phyloP scores from a whole-genome alignment of 1,140 invertebrate genomes.

The Drosophila sechellia region DNA sequence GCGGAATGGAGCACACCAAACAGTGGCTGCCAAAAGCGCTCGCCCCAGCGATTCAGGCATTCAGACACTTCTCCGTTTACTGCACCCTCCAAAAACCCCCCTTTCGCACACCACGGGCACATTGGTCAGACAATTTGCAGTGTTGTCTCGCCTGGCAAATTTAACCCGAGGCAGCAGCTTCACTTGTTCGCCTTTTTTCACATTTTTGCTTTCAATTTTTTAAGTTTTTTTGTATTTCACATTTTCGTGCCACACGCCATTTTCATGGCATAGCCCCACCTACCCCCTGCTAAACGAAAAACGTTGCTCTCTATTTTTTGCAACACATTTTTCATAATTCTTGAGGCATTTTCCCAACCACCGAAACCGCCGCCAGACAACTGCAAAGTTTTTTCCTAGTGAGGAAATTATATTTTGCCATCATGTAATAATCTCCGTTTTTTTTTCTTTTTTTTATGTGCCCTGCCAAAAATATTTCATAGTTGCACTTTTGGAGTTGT shows the following conservation, averaged over 20 bases:
- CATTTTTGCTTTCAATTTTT: slow-evolving; percentile 37
- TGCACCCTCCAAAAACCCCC: slow-evolving; percentile 51
- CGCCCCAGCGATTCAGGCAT: slow-evolving; percentile 27
- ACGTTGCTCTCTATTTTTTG: slow-evolving; percentile 33
- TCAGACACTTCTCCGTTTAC: slow-evolving; percentile 78
- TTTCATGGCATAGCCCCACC: slow-evolving; percentile 47
- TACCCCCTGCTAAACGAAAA: slow-evolving; percentile 25
- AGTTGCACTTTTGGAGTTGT: slow-evolving; percentile 71
- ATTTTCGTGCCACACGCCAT: slow-evolving; percentile 81
- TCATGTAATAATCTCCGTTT: slow-evolving; percentile 74
- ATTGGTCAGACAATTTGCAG: slow-evolving; percentile 80
- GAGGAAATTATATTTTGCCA: slow-evolving; percentile 77
- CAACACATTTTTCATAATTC: slow-evolving; percentile 82
- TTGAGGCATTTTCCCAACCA: slow-evolving; percentile 68
- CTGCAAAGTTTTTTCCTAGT: slow-evolving; percentile 67
- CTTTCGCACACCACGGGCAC: neutral
- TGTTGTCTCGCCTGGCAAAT: slow-evolving; percentile 78
- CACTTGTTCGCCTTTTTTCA: slow-evolving; percentile 40
- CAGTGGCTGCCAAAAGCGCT: slow-evolving; percentile 61
- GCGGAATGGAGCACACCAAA: slow-evolving; percentile 53
- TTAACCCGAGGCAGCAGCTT: slow-evolving; percentile 69
- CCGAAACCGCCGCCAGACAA: slow-evolving; percentile 44
- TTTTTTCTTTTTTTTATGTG: slow-evolving; percentile 27
- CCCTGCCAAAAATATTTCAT: slow-evolving; percentile 71
- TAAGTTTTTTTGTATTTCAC: slow-evolving; percentile 43